Percentiles rank a stretch among this genome's conserved stretches.
phyloP scores from a whole-genome alignment of 2,797 vertebrate genomes.

The Arrhamphus sclerolepis region DNA sequence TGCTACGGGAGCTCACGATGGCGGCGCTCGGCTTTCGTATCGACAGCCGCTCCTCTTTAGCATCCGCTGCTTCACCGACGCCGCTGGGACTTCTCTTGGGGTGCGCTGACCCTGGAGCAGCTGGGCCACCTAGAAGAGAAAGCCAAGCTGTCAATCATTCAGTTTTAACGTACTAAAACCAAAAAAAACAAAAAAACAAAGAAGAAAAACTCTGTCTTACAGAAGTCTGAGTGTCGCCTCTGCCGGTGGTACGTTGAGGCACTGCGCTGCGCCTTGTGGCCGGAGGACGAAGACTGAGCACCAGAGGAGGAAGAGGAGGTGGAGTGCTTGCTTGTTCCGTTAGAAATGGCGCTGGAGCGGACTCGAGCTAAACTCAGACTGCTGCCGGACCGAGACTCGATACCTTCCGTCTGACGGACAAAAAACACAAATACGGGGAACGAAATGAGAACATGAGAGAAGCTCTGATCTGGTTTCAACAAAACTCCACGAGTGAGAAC shows the following conservation, averaged over 20 bases:
- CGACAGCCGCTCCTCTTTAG: slow-evolving; percentile 87
- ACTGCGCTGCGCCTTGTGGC: slow-evolving; percentile 87
- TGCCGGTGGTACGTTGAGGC: slow-evolving; percentile 91
- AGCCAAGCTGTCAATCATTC: background rate
- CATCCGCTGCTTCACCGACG: slow-evolving; percentile 77
- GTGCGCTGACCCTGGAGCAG: slow-evolving; percentile 81
- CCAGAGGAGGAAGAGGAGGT: slow-evolving; percentile 69
- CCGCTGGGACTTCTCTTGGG: slow-evolving; percentile 90
- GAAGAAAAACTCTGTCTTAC: slow-evolving; percentile 67
- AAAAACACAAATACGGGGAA: background rate
- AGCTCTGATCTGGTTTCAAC: no score
- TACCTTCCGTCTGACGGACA: slow-evolving; percentile 72
- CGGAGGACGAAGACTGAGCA: slow-evolving; percentile 72
- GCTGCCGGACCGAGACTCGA: slow-evolving; percentile 82
- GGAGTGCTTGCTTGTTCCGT: slow-evolving; percentile 86
- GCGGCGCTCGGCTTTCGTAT: slow-evolving; percentile 86
- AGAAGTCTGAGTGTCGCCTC: slow-evolving; percentile 93
- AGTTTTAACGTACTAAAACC: background rate
- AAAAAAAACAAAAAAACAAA: no score
- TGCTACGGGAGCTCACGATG: slow-evolving; percentile 81
- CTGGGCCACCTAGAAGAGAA: slow-evolving; percentile 83
- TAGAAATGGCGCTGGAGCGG: slow-evolving; percentile 84
- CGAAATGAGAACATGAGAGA: background rate
- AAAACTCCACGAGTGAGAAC: no score
- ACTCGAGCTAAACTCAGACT: slow-evolving; percentile 88